phyloP scores from a whole-genome alignment of 2,113 vertebrate genomes.

The Campylorhamphus procurvoides region DNA sequence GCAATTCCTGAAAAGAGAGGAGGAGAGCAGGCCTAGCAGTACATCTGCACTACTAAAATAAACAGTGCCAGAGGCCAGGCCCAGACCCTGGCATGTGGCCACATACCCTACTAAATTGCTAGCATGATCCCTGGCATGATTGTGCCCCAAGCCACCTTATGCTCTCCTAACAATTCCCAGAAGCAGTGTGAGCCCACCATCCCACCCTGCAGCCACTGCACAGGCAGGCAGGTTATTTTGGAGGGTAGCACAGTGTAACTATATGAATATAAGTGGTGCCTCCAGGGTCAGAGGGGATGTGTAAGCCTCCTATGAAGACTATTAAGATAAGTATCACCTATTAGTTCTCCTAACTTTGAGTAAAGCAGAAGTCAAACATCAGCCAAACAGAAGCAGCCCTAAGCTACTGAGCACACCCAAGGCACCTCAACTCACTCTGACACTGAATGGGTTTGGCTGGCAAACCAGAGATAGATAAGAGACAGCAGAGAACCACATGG shows the following conservation, averaged over 20 bases:
- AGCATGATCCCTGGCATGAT: not conserved
- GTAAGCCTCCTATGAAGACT: not conserved
- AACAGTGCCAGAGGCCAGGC: not conserved
- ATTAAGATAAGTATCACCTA: not conserved
- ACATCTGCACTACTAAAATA: not conserved
- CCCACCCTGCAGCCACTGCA: not conserved
- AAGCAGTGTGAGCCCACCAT: not conserved
- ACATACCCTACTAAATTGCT: not conserved
- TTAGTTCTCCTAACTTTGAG: not conserved
- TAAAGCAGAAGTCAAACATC: not conserved
- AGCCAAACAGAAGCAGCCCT: not conserved
- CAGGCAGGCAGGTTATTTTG: fast-evolving
- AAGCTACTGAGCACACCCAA: not conserved
- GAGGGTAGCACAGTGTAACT: not conserved
- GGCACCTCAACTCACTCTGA: not conserved
- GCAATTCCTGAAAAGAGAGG: not conserved
- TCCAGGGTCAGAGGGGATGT: not conserved
- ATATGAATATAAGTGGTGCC: not conserved
- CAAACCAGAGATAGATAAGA: not conserved
- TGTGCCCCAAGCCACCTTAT: not conserved
- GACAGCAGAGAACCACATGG: fast-evolving
- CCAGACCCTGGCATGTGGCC: not conserved
- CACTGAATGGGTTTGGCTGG: not conserved
- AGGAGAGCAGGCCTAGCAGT: not conserved
- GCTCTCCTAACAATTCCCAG: not conserved